Percentiles rank a stretch among this genome's conserved stretches.
These are phyloP conservation scores for Etheostoma spectabile DNA, from an alignment of 2,113 vertebrate species.

Conservation along the genomic window DNA sequence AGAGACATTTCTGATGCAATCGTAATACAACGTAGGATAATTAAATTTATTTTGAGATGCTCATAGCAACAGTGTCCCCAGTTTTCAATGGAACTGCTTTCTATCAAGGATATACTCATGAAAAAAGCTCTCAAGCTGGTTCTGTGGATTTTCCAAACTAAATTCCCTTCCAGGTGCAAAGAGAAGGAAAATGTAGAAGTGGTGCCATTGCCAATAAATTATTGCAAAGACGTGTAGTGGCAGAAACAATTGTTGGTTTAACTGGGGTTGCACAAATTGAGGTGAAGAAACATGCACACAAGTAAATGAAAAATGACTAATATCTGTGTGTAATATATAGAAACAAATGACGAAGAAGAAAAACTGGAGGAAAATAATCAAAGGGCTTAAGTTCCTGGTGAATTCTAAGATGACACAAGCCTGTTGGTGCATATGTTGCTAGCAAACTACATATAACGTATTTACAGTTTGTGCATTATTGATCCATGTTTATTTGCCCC, in stretches of 20 bases:
- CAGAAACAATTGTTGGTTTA: neutral
- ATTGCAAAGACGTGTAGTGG: neutral
- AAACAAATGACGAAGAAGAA: neutral
- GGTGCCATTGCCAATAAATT: neutral
- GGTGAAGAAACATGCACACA: neutral
- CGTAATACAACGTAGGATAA: neutral
- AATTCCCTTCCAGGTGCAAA: neutral
- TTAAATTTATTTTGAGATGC: neutral
- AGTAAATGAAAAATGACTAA: neutral
- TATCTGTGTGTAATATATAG: neutral
- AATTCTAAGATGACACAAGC: neutral
- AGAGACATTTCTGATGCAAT: slow-evolving; percentile 22
- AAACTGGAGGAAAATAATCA: neutral
- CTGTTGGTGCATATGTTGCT: neutral
- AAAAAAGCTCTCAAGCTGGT: neutral
- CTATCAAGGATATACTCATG: neutral
- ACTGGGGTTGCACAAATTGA: neutral
- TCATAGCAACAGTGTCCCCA: neutral
- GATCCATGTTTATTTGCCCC: neutral
- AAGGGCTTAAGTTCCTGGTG: neutral
- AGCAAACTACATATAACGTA: neutral
- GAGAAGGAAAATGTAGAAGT: neutral
- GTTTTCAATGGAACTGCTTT: neutral
- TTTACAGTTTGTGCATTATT: neutral
- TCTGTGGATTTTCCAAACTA: slow-evolving; percentile 1